Percentiles rank a stretch among this genome's conserved stretches.
Conservation (phyloP, 2,888 invertebrate genomes). For the Perdita meconis region DNA sequence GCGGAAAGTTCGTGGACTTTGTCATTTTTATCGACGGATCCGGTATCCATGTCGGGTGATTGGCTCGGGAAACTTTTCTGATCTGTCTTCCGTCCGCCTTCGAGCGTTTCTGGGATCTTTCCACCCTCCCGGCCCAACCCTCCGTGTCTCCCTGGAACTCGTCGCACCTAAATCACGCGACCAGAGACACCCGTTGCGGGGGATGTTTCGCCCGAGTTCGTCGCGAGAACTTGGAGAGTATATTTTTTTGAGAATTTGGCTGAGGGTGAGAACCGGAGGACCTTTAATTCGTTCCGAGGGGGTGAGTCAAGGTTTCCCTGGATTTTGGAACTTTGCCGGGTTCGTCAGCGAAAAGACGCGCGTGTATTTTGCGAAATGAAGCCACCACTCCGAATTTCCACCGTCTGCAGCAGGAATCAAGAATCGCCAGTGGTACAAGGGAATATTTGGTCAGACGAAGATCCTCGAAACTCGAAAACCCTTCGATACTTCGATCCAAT, state of each 20-base stretch:
- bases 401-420: no score
- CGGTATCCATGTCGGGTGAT: conserved; percentile 78
- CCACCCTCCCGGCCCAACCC: conserved; percentile 20
- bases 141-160: conserved; percentile 41
- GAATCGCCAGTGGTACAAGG: no score
- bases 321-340: no score
- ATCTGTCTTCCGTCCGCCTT: conserved; percentile 77
- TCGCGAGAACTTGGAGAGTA: not conserved
- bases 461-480: no score
- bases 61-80: conserved; percentile 81
- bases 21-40: conserved; percentile 82
- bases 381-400: no score
- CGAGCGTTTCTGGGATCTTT: conserved; percentile 14
- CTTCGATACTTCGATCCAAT: no score
- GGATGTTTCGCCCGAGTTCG: conserved; percentile 40
- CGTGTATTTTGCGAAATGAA: no score
- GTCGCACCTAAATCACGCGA: conserved; percentile 68
- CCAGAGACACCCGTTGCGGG: conserved; percentile 53
- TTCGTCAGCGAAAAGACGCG: no score
- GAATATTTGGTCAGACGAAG: no score
- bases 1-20: conserved; percentile 78
- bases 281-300: no score
- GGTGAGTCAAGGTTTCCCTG: no score
- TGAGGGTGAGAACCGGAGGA: not conserved
- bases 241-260: not conserved